Evolutionary conservation across 2,888 invertebrate genomes (phyloP), one percentile per base, ranked within the genome.

Genomic region (Euspilapteryx auroguttella): DNA sequence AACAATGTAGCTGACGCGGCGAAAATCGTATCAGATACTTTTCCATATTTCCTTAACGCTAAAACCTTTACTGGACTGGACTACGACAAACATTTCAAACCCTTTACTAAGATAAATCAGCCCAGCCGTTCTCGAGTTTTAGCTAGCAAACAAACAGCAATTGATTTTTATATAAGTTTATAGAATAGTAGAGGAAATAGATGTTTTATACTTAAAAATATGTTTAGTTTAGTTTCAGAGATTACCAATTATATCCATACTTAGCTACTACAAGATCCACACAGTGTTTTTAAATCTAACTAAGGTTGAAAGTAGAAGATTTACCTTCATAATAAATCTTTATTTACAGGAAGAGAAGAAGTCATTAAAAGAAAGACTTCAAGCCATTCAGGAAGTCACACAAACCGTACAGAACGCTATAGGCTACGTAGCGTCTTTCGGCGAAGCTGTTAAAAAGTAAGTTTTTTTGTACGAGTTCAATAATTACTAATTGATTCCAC

Each of bases 321-420:
- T n/a, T n/a, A n/a, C n/a, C n/a, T n/a, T n/a, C n/a, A n/a, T n/a
- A n/a, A n/a, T n/a, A n/a, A n/a, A n/a, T n/a, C n/a, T n/a, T 32
- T 35, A 31, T 14, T 36, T 56, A n/a, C 47, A 90, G 87, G 96
- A 96, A 59, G 96, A 95, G 55, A 96, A 95, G 59, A 95, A 94
- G 66, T 91, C 93, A 41, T 77, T 98, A 29, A 94, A 95, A 55
- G 95, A 96, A 58, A 83, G 93, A 34, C 65, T 98, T 23, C 94
- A 94, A 62, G 91, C 94, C 2, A 94, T 98, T 41, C 97, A 98
- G 59, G 98, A 99, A 64, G 96, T 97, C 3, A 95, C 97, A 11
- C 90, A 94, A 49, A 90, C 91, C 31, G 95, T 99, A 3, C 98
- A 99, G 62, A 95, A 97, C 47, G 89, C 91, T 1, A 89, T 98